phyloP scores from a whole-genome alignment of 2,888 invertebrate genomes.

The Sarcophaga rosellei region DNA sequence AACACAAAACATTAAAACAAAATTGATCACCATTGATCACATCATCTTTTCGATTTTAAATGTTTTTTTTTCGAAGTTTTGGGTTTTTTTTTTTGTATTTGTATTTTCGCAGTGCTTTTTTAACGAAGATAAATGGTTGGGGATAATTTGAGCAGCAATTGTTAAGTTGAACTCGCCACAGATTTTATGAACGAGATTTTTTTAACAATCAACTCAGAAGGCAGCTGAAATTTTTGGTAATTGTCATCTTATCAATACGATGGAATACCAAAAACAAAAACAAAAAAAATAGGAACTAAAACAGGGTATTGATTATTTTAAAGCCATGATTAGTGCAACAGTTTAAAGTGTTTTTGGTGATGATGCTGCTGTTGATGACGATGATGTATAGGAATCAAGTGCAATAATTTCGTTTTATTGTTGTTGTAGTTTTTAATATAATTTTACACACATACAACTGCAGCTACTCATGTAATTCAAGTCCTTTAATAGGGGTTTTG shows the following conservation, averaged over 20 bases:
- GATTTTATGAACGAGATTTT: slow-evolving; percentile 67
- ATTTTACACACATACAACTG: slow-evolving; percentile 24
- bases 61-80: background rate
- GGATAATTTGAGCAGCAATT: slow-evolving; percentile 59
- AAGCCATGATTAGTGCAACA: slow-evolving; percentile 61
- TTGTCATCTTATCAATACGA: slow-evolving; percentile 62
- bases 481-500: slow-evolving; percentile 59
- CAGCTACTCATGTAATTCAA: slow-evolving; percentile 23
- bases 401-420: slow-evolving; percentile 29
- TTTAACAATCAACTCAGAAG: background rate
- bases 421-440: background rate
- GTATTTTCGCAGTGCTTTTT: background rate
- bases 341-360: slow-evolving; percentile 49
- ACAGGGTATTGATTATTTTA: slow-evolving; percentile 66
- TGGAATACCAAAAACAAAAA: background rate
- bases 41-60: background rate
- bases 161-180: slow-evolving; percentile 49
- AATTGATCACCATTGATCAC: slow-evolving; percentile 42
- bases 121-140: slow-evolving; percentile 32
- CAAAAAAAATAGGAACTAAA: background rate
- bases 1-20: background rate
- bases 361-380: background rate
- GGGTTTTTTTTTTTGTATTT: background rate
- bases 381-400: slow-evolving; percentile 51
- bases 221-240: slow-evolving; percentile 68